These are phyloP conservation scores for Vireo altiloquus DNA, from an alignment of 2,113 vertebrate species.

Conservation along the genomic window DNA sequence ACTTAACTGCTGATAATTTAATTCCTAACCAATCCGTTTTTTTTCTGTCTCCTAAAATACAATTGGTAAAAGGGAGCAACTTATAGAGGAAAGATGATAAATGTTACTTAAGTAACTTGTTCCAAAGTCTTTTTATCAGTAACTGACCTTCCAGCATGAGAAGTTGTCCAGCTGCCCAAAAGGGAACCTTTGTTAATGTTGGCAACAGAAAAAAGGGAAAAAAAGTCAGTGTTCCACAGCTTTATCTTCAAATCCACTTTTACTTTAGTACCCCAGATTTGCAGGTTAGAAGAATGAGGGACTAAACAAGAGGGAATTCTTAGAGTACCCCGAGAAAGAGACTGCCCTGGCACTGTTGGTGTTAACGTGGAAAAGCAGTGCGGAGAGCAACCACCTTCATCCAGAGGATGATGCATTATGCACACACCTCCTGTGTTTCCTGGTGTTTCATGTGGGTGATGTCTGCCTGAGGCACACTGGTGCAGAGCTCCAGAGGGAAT, in stretches of 20 bases:
- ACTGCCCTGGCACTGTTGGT: fast-evolving
- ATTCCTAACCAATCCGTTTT: not conserved
- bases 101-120: not conserved
- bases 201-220: fast-evolving
- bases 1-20: not conserved
- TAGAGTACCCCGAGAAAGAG: not conserved
- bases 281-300: not conserved
- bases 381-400: not conserved
- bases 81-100: not conserved
- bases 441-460: not conserved
- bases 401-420: not conserved
- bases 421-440: not conserved
- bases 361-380: not conserved
- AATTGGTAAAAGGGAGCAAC: not conserved
- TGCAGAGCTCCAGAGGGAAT: fast-evolving
- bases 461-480: not conserved
- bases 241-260: not conserved
- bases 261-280: not conserved
- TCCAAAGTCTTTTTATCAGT: not conserved
- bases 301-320: not conserved
- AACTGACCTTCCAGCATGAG: not conserved
- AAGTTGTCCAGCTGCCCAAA: not conserved
- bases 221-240: not conserved
- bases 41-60: not conserved
- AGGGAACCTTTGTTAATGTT: not conserved